Percentiles rank a stretch among this genome's conserved stretches.
phyloP scores from a whole-genome alignment of 2,888 invertebrate genomes.

The Drosophila macrospina region DNA sequence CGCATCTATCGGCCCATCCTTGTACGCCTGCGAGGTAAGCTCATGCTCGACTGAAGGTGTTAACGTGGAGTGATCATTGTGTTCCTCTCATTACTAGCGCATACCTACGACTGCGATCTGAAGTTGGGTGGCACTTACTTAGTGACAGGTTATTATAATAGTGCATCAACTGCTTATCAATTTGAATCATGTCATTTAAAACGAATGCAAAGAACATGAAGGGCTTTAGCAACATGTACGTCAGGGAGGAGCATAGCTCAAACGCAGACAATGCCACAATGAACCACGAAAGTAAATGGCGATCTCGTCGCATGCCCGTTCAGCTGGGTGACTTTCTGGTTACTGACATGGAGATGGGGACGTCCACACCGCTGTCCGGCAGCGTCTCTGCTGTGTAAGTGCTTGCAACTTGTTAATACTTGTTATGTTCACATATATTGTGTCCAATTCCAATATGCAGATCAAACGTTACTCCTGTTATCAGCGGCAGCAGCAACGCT shows the following conservation, averaged over 20 bases:
- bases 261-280: neutral
- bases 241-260: neutral
- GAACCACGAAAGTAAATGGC: conserved; percentile 21
- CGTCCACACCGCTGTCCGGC: neutral
- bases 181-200: conserved; percentile 83
- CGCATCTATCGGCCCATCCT: conserved; percentile 70
- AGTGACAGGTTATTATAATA: conserved; percentile 78
- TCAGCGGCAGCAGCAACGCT: conserved; percentile 6
- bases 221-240: neutral
- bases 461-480: conserved; percentile 19
- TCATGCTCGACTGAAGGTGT: neutral
- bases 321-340: conserved; percentile 51
- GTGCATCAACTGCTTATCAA: conserved; percentile 55
- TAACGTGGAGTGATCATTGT: too few relatives aligned
- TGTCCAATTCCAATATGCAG: conserved; percentile 8
- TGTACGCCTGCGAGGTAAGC: conserved; percentile 72
- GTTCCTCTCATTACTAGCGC: conserved; percentile 48
- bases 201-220: conserved; percentile 23
- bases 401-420: neutral
- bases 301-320: conserved; percentile 37
- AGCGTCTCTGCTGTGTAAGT: conserved; percentile 1
- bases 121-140: conserved; percentile 80
- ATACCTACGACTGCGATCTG: conserved; percentile 77
- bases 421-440: too few relatives aligned
- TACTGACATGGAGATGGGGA: neutral